Conservation (phyloP, 2,888 invertebrate genomes). For the Diarsia dahlii region DNA sequence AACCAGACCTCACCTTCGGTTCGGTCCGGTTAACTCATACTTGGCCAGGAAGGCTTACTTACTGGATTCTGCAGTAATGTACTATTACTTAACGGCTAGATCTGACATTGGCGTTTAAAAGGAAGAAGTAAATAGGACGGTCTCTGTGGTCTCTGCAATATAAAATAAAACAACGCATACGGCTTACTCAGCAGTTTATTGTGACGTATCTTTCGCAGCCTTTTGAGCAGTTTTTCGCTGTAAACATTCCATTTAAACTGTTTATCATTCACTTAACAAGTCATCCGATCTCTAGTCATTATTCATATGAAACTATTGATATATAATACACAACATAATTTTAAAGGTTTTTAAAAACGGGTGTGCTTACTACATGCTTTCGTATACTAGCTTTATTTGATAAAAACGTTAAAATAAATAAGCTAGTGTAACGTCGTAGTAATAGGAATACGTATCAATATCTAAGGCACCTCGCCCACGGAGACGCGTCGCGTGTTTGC, state of each 20-base stretch:
- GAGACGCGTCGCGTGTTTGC: too few relatives aligned
- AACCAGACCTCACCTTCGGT: too few relatives aligned
- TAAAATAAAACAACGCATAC: conserved; percentile 29
- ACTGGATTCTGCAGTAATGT: too few relatives aligned
- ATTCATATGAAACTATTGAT: conserved; percentile 20
- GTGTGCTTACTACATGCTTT: background rate
- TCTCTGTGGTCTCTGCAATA: background rate
- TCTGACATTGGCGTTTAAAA: too few relatives aligned
- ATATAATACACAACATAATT: conserved; percentile 13
- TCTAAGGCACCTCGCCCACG: too few relatives aligned
- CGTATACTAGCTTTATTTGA: background rate
- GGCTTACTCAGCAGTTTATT: conserved; percentile 28
- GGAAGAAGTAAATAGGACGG: background rate
- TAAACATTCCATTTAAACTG: conserved; percentile 33
- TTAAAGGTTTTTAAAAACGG: conserved; percentile 6
- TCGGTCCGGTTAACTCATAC: too few relatives aligned
- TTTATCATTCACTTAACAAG: conserved; percentile 27
- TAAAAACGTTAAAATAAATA: background rate
- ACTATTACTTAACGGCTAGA: too few relatives aligned
- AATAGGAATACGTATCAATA: background rate
- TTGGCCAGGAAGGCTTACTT: too few relatives aligned
- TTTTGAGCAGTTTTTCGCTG: conserved; percentile 41
- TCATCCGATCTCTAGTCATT: background rate
- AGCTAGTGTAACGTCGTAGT: background rate
- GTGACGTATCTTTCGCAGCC: conserved; percentile 16